Conservation (phyloP, 2,797 vertebrate genomes). For the Peromyscus melanophrys region DNA sequence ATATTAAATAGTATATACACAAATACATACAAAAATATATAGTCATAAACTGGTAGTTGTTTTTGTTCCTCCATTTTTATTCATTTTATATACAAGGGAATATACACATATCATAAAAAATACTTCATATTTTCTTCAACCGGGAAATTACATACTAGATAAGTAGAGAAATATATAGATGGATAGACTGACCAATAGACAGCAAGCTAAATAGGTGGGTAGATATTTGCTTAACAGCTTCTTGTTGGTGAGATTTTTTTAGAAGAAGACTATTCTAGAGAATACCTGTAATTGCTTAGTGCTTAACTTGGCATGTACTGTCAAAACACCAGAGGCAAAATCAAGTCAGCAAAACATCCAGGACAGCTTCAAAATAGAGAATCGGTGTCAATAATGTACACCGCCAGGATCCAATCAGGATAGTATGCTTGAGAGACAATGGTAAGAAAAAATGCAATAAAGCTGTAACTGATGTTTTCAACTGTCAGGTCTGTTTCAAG, state of each 20-base stretch:
- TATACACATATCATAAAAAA: background rate
- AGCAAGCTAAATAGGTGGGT: background rate
- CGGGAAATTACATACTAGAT: background rate
- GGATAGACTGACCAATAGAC: background rate
- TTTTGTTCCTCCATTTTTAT: background rate
- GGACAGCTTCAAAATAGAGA: constrained; percentile 22
- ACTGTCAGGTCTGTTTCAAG: background rate
- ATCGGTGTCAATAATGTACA: constrained; percentile 18
- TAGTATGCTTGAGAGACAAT: constrained; percentile 5
- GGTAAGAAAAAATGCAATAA: constrained; percentile 40
- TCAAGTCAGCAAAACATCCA: constrained; percentile 31
- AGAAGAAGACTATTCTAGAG: background rate
- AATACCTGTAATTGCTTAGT: background rate
- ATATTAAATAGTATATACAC: background rate
- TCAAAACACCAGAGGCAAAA: constrained; percentile 13
- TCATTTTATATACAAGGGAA: background rate
- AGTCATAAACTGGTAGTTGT: background rate
- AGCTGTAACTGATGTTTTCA: constrained; percentile 3
- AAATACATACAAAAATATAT: background rate
- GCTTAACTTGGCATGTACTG: background rate
- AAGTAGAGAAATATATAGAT: background rate
- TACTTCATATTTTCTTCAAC: background rate
- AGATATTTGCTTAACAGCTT: background rate
- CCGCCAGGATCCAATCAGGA: constrained; percentile 20
- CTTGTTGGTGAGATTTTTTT: background rate